phyloP scores from a whole-genome alignment of 2,888 invertebrate genomes.

The Drosophila eohydei region DNA sequence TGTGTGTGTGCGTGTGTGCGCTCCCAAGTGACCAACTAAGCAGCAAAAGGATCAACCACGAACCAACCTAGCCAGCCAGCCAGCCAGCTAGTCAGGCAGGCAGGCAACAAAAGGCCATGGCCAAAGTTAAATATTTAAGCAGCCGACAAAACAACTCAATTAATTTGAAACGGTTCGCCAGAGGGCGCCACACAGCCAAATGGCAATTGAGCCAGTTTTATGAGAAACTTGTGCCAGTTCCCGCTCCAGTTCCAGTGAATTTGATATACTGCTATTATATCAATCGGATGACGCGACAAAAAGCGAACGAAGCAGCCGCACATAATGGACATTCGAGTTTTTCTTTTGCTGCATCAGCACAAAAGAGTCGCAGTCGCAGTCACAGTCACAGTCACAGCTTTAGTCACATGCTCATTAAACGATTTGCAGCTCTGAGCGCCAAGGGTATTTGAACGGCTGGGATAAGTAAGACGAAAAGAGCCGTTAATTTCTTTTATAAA shows the following conservation, averaged over 20 bases:
- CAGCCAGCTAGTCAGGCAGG: conserved; percentile 40
- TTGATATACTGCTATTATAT: conserved; percentile 54
- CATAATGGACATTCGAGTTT: conserved; percentile 15
- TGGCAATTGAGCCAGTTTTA: conserved; percentile 54
- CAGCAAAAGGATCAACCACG: conserved; percentile 72
- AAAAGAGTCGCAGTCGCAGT: conserved; percentile 10
- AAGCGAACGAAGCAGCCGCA: conserved; percentile 14
- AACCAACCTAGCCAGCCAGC: conserved; percentile 3
- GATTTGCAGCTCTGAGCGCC: conserved; percentile 78
- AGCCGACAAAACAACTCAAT: conserved; percentile 82
- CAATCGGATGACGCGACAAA: conserved; percentile 52
- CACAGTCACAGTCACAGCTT: conserved; percentile 74
- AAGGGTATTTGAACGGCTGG: conserved; percentile 8
- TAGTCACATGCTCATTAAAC: conserved; percentile 85
- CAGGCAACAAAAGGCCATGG: conserved; percentile 62
- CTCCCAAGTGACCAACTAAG: conserved; percentile 82
- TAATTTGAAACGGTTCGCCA: conserved; percentile 79
- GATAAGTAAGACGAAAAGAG: conserved; percentile 66
- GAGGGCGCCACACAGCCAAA: conserved; percentile 35
- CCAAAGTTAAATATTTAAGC: conserved; percentile 83
- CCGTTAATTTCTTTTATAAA: conserved; percentile 86
- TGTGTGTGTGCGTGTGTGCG: conserved; percentile 30
- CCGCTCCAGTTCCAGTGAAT: conserved; percentile 11
- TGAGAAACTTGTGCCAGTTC: conserved; percentile 14
- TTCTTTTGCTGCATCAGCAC: conserved; percentile 37